Base-by-base conservation (phyloP, 2,113 vertebrate species). In the Phainopepla nitens region DNA sequence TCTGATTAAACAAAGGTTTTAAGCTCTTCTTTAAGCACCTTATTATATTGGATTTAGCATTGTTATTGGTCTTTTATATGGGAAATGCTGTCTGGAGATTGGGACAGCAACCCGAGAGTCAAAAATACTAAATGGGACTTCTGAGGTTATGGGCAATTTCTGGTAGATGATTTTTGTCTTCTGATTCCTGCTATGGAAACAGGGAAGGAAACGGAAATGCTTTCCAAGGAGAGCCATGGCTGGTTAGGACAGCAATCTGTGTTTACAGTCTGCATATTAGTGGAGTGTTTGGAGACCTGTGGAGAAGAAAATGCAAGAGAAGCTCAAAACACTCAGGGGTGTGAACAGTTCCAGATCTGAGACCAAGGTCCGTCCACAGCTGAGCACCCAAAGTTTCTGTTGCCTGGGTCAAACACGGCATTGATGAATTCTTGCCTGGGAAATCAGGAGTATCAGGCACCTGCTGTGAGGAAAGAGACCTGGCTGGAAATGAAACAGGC, bases 1-100 rank as follows among this genome's bases (percentile, higher is more conserved):
- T 89, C 49, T 90, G 28, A 84, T 84, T 68, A 71, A 94, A 68
- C 22, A 79, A 53, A 75, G 16, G 11, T 54, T 82, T 87, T 71
- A 33, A 64, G 35, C 27, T 56, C 19, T 62, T 36, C 9, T 45
- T 62, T 17, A 64, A 68, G 7, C n/a, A 12, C 23, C 31, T 73
- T 36, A 35, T 13, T 78, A 4, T 8, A 35, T 13, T 47, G 4
- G 15, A 70, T 69, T 82, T 82, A 23, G 47, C 27, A 31, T 50
- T n/a, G 5, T 44, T 71, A n/a, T 9, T 8, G 5, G n/a, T 77
- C 11, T 79, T 78, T 28, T 23, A 27, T 35, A 31, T 33, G 7
- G 3, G 6, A 91, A 82, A 60, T 62, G 4, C 10, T 50, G 35
- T 45, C 68, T 82, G 57, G 21, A 91, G 24, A 3, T 5, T 47